Base-by-base conservation (phyloP, 2,888 invertebrate species). In the Cremastobaeus sp. region DNA sequence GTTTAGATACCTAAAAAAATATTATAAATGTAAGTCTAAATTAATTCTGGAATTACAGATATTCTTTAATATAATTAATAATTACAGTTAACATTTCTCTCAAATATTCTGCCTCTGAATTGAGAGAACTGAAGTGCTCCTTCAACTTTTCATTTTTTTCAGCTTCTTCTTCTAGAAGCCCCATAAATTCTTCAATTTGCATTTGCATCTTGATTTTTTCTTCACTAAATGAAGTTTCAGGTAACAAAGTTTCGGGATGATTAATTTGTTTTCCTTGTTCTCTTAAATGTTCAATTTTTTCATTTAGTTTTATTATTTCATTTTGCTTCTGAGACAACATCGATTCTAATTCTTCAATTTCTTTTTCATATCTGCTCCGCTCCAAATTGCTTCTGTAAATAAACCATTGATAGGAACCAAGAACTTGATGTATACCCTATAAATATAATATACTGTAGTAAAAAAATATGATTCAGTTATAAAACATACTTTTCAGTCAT, bases 1-100 rank as follows among this genome's bases (percentile, higher is more conserved):
- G 35, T 69, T 78, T 79, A 8, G 78, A 72, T 17, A 37, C 62
- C 73, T 76, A 12, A 11, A 50, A 70, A 64, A 25, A 25, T 6
- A 11, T 37, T 21, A 18, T 15, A 21, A 28, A 39, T 28, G 14
- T 30, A n/a, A n/a, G n/a, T n/a, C n/a, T n/a, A n/a, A n/a, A n/a
- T n/a, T n/a, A n/a, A n/a, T n/a, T n/a, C n/a, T n/a, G n/a, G n/a
- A n/a, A n/a, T n/a, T n/a, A n/a, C n/a, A n/a, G n/a, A n/a, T n/a
- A n/a, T n/a, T n/a, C n/a, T n/a, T n/a, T n/a, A n/a, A n/a, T n/a
- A n/a, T n/a, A n/a, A n/a, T n/a, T n/a, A n/a, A 52, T 34, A 45
- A 18, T 21, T 50, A 73, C 68, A 21, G 37, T 39, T 18, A 64
- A 21, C 12, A 64, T 45, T 34, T 68, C 57, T 18, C 20, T 41